phyloP scores from a whole-genome alignment of 2,888 invertebrate species.

The Ceriagrion tenellum region DNA sequence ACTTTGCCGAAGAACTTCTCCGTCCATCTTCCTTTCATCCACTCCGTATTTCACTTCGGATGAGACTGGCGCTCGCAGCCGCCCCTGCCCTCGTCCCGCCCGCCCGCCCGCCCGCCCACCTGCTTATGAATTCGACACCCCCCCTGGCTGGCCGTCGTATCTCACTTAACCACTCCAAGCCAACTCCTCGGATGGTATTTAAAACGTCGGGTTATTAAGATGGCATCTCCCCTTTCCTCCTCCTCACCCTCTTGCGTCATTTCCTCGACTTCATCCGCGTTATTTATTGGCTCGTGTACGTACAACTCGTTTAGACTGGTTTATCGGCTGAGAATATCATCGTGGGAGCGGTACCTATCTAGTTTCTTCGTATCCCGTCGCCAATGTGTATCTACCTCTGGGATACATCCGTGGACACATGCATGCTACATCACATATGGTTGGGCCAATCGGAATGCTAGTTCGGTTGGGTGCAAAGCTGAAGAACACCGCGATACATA shows the following conservation, averaged over 20 bases:
- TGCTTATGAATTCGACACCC: not conserved
- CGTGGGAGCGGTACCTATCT: not conserved
- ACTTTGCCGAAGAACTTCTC: too few species aligned
- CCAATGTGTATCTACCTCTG: not conserved
- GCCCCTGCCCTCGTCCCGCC: not conserved
- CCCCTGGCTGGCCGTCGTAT: too few species aligned
- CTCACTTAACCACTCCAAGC: not conserved
- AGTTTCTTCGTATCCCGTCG: not conserved
- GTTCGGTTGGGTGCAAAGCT: too few species aligned
- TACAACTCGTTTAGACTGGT: not conserved
- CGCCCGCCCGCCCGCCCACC: not conserved
- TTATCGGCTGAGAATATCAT: not conserved
- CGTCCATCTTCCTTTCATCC: too few species aligned
- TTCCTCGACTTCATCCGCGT: not conserved
- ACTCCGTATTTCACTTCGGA: not conserved
- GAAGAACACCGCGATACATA: too few species aligned
- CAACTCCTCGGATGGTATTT: not conserved
- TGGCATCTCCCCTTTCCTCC: not conserved
- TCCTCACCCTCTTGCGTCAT: not conserved
- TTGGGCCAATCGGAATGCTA: too few species aligned
- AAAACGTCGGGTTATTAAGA: constrained; percentile 5
- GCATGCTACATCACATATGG: too few species aligned
- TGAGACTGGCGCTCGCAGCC: not conserved
- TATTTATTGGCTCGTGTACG: not conserved
- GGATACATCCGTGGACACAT: too few species aligned